Conservation (phyloP, 2,113 vertebrate genomes). For the Neopipo cinnamomea region DNA sequence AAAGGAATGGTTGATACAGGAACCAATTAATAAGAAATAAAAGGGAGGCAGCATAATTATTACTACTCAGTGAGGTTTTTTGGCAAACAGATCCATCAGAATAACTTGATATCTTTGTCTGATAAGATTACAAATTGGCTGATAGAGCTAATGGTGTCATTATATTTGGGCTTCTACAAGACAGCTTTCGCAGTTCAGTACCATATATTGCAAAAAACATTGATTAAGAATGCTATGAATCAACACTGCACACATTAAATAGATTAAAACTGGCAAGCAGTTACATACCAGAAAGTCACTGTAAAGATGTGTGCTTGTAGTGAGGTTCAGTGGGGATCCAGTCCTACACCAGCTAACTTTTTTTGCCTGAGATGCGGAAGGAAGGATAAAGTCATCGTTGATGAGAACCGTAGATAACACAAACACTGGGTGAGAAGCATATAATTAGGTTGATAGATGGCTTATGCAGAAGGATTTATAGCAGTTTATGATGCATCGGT, state of each 20-base stretch:
- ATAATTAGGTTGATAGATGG: slow-evolving; percentile 3
- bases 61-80: rapidly evolving
- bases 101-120: neutral
- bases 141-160: neutral
- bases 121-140: neutral
- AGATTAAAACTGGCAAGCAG: neutral
- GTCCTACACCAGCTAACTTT: neutral
- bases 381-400: neutral
- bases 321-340: neutral
- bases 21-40: neutral
- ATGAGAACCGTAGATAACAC: neutral
- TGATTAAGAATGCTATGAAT: neutral
- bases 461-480: neutral
- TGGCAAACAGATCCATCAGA: neutral
- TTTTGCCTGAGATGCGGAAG: neutral
- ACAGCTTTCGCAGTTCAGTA: neutral
- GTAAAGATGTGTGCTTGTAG: neutral
- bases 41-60: neutral
- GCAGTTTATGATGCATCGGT: neutral
- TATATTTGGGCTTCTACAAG: slow-evolving; percentile 34
- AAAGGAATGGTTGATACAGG: neutral
- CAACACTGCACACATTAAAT: neutral
- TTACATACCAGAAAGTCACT: neutral
- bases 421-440: neutral
- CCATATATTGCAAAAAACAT: neutral